Percentiles rank a stretch among this genome's conserved stretches.
Conservation (phyloP, 2,888 invertebrate species). For the Trachelus iudaicus region DNA sequence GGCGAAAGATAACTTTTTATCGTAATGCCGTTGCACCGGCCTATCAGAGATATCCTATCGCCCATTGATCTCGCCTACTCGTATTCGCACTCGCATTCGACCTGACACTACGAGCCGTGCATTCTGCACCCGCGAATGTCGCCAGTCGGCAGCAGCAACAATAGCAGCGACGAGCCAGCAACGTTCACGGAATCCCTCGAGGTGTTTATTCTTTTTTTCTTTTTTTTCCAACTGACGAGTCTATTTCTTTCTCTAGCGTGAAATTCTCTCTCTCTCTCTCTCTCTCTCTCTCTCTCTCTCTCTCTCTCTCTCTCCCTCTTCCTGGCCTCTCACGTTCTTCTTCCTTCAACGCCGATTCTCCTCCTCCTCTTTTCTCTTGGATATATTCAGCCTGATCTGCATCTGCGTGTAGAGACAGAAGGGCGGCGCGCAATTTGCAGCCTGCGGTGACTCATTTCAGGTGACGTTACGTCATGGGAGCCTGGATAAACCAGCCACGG, state of each 20-base stretch:
- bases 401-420: not conserved
- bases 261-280: slow-evolving; percentile 7
- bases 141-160: not conserved
- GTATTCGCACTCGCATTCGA: too few species aligned
- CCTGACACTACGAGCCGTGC: not conserved
- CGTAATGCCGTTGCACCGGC: too few species aligned
- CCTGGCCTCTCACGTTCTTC: slow-evolving; percentile 7
- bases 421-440: slow-evolving; percentile 13
- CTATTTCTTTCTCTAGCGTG: slow-evolving; percentile 6
- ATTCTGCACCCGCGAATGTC: not conserved
- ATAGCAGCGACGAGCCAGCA: too few species aligned
- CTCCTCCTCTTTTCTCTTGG: not conserved
- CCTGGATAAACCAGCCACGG: not conserved
- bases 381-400: slow-evolving; percentile 8
- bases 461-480: slow-evolving; percentile 24
- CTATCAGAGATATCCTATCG: too few species aligned
- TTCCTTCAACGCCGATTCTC: not conserved
- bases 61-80: too few species aligned
- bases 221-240: slow-evolving; percentile 27
- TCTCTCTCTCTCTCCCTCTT: not conserved
- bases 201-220: slow-evolving; percentile 42
- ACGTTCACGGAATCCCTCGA: slow-evolving; percentile 28
- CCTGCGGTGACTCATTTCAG: slow-evolving; percentile 36
- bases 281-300: slow-evolving; percentile 5
- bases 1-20: too few species aligned